These are phyloP conservation scores for Psittacus erithacus DNA, from an alignment of 2,113 vertebrate species.

Conservation along the genomic window DNA sequence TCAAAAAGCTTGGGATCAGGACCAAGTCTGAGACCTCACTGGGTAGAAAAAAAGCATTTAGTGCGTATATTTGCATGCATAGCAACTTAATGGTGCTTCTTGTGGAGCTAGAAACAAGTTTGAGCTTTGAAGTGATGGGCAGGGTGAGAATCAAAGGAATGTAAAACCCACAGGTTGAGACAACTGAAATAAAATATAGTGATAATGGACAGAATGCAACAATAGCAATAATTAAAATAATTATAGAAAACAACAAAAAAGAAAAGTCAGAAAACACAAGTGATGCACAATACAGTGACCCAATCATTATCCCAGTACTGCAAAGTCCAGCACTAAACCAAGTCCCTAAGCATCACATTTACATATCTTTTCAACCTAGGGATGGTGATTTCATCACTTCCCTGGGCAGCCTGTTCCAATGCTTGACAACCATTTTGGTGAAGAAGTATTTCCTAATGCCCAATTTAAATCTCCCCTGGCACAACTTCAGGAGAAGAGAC, in stretches of 20 bases:
- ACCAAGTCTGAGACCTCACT: not conserved
- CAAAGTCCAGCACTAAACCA: not conserved
- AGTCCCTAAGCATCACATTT: not conserved
- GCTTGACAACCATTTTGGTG: not conserved
- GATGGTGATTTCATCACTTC: not conserved
- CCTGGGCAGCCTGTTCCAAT: not conserved
- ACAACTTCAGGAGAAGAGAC: not conserved
- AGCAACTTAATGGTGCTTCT: not conserved
- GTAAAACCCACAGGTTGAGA: not conserved
- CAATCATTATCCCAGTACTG: not conserved
- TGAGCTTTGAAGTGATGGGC: not conserved
- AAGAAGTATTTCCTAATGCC: not conserved
- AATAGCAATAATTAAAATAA: not conserved
- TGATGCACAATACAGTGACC: not conserved
- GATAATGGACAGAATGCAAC: not conserved
- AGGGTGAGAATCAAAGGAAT: not conserved
- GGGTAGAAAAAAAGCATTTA: not conserved
- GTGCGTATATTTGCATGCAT: not conserved
- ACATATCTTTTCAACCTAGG: not conserved
- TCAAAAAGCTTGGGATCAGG: not conserved
- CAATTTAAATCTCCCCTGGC: not conserved
- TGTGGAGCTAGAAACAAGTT: not conserved
- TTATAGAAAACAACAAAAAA: not conserved
- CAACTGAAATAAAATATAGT: not conserved
- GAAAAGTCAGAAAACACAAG: not conserved